Evolutionary conservation across 2,113 vertebrate species (phyloP).

Genomic region (Plectropomus leopardus): DNA sequence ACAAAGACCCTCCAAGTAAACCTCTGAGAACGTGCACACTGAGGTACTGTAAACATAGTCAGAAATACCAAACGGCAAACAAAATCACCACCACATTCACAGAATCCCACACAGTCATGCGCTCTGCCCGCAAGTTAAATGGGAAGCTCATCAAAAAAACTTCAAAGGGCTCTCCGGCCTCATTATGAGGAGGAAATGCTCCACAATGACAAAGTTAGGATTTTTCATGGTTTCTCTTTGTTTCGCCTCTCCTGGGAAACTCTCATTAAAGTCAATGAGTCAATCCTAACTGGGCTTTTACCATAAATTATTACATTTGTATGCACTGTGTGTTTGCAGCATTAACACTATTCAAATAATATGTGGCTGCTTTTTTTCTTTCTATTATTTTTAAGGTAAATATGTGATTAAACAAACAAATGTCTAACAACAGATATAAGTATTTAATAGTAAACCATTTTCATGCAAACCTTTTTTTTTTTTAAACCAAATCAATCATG

Average conservation of each 20-base stretch:
- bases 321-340: background rate
- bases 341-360: background rate
- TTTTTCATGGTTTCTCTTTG: constrained; percentile 65
- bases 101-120: constrained; percentile 59
- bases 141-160: constrained; percentile 60
- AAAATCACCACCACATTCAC: constrained; percentile 66
- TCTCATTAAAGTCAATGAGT: constrained; percentile 65
- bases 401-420: background rate
- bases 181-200: constrained; percentile 63
- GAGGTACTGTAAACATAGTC: constrained; percentile 43
- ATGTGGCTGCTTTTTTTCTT: background rate
- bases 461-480: constrained; percentile 17
- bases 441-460: background rate
- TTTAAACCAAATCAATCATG: background rate
- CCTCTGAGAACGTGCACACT: constrained; percentile 39
- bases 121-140: constrained; percentile 64
- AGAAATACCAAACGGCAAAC: constrained; percentile 49
- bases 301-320: constrained; percentile 18
- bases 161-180: constrained; percentile 65
- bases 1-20: constrained; percentile 67
- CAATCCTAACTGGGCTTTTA: constrained; percentile 47
- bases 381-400: background rate
- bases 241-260: constrained; percentile 57
- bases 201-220: constrained; percentile 69
- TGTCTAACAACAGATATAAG: background rate